Conservation (phyloP, 1,140 invertebrate genomes). For the Drosophila mojavensis region DNA sequence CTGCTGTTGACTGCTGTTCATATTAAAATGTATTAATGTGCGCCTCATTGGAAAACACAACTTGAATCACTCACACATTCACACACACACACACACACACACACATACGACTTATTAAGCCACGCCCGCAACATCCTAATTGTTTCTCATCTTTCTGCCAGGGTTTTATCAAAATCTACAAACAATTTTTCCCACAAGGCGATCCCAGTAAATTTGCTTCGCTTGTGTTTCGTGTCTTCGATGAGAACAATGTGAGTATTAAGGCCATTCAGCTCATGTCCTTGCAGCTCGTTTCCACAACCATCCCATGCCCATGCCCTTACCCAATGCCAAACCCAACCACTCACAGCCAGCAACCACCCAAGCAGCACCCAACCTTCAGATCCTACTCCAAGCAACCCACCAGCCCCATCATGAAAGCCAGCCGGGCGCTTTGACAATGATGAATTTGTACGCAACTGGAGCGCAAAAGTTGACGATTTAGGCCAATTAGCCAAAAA, state of each 20-base stretch:
- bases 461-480: slow-evolving; percentile 47
- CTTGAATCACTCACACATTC: slow-evolving; percentile 28
- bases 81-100: slow-evolving; percentile 32
- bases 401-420: slow-evolving; percentile 3
- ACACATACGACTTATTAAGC: slow-evolving; percentile 1
- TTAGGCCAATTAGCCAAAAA: slow-evolving; percentile 47
- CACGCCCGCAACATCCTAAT: slow-evolving; percentile 20
- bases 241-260: slow-evolving; percentile 97
- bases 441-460: slow-evolving; percentile 47
- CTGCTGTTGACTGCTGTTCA: slow-evolving; percentile 58
- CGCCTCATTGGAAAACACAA: slow-evolving; percentile 50
- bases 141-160: slow-evolving; percentile 84
- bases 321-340: neutral
- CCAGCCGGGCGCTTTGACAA: slow-evolving; percentile 36
- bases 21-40: slow-evolving; percentile 78
- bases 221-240: slow-evolving; percentile 98
- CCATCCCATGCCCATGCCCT: neutral
- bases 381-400: neutral
- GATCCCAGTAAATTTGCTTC: slow-evolving; percentile 99
- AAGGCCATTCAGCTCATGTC: slow-evolving; percentile 15
- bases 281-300: neutral
- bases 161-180: slow-evolving; percentile 99
- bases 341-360: neutral
- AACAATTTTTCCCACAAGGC: slow-evolving; percentile 99
- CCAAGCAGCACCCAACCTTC: neutral